These are phyloP conservation scores for Melieria picta DNA, from an alignment of 2,888 invertebrate genomes.

Conservation along the genomic window DNA sequence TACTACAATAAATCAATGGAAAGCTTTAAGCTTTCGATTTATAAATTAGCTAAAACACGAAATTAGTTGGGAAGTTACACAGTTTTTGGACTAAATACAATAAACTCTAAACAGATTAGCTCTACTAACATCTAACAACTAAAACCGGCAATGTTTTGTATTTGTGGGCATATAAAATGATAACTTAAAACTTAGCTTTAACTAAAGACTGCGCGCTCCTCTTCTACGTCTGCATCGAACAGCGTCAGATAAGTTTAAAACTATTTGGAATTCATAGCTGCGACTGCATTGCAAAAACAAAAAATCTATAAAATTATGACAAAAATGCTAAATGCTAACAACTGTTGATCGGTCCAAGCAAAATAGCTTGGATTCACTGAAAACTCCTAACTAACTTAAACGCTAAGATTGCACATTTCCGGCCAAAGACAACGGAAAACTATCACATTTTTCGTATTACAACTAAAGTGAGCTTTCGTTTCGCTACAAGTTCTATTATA, in stretches of 20 bases:
- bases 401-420: slow-evolving; percentile 62
- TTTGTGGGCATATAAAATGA: too few relatives aligned
- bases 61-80: too few relatives aligned
- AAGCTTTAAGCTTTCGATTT: too few relatives aligned
- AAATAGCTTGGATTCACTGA: slow-evolving; percentile 37
- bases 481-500: too few relatives aligned
- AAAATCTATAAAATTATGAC: not conserved
- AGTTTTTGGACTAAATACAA: too few relatives aligned
- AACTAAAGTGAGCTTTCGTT: slow-evolving; percentile 24
- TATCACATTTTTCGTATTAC: slow-evolving; percentile 63
- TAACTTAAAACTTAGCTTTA: too few relatives aligned
- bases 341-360: not conserved
- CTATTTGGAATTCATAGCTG: slow-evolving; percentile 52
- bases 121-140: too few relatives aligned
- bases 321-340: slow-evolving; percentile 8
- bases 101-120: too few relatives aligned
- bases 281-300: slow-evolving; percentile 27
- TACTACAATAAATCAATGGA: too few relatives aligned
- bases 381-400: slow-evolving; percentile 33
- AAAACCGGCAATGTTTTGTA: too few relatives aligned
- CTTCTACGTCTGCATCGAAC: not conserved
- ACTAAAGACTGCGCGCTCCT: too few relatives aligned
- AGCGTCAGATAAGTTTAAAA: slow-evolving; percentile 8
- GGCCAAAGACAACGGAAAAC: slow-evolving; percentile 65
- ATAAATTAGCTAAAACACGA: too few relatives aligned